Base-by-base conservation (phyloP, 2,113 vertebrate genomes). In the Hipposideros armiger region DNA sequence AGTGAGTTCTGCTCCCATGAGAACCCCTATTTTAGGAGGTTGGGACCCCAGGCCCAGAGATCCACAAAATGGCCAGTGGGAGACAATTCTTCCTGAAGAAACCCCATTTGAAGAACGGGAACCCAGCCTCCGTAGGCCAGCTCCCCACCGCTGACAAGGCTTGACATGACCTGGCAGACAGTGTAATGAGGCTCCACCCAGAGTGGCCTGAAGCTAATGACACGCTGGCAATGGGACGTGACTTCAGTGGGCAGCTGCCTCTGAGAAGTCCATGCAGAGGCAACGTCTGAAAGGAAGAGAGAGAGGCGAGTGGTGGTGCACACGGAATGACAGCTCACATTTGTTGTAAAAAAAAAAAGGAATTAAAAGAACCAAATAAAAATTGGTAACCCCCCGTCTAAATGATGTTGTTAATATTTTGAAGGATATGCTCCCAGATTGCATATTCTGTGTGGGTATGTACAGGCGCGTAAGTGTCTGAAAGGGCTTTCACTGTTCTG, bases 41-140 rank as follows among this genome's bases (percentile, higher is more conserved):
- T 36, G 22, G 14, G 28, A 40, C 62, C 20, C 16, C 11, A 3
- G 52, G 6, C 69, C 56, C 82, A 30, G 20, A 87, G 19, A 54
- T 1, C 45, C 64, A 89, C 50, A 26, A 42, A 42, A 4, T 4
- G 10, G 32, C 36, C 30, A 8, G 7, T 11, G 52, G 20, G 70
- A 58, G 50, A 50, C 64, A 40, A 36, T 5, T 16, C 73, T 67
- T 19, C 24, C 50, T 19, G 40, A 13, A 47, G 26, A 89, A 89
- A 19, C 14, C 5, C 5, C 9, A 13, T 50, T n/a, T 11, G 9
- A 28, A 0, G 1, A 1, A 2, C 1, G 0, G 22, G 22, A 50
- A 4, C 9, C 1, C 4, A 15, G 88, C 11, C 47, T 36, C 30
- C 26, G 22, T 4, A 2, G 10, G 1, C 15, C 22, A 52, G 67